Evolutionary conservation across 2,888 invertebrate genomes (phyloP).

Genomic region (Cistogaster globosa): DNA sequence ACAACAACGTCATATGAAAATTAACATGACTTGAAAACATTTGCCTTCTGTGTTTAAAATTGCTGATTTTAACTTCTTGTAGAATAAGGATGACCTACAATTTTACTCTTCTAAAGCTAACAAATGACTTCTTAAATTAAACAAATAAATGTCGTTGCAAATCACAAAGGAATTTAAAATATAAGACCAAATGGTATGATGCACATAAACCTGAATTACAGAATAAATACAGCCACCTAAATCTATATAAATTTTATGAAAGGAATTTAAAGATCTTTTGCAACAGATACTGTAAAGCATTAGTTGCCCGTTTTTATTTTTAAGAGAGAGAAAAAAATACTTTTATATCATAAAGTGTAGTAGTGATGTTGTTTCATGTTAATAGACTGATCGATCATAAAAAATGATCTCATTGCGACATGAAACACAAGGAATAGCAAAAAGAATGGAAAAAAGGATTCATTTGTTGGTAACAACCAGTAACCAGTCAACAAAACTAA

Average conservation of each 20-base stretch:
- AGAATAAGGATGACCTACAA: background rate
- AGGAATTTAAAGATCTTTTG: slow-evolving; percentile 36
- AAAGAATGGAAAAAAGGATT: slow-evolving; percentile 25
- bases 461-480: slow-evolving; percentile 24
- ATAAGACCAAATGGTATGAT: slow-evolving; percentile 71
- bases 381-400: slow-evolving; percentile 82
- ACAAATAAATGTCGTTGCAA: slow-evolving; percentile 81
- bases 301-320: slow-evolving; percentile 13
- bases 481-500: slow-evolving; percentile 14
- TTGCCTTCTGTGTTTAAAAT: background rate
- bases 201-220: slow-evolving; percentile 26
- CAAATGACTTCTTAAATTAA: slow-evolving; percentile 32
- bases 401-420: slow-evolving; percentile 76
- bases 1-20: background rate
- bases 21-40: slow-evolving; percentile 6
- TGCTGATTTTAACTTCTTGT: background rate
- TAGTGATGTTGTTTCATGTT: slow-evolving; percentile 72
- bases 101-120: background rate
- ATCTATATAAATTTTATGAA: slow-evolving; percentile 9
- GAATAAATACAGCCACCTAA: background rate
- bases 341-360: slow-evolving; percentile 8
- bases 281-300: slow-evolving; percentile 52
- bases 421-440: slow-evolving; percentile 42
- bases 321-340: slow-evolving; percentile 7
- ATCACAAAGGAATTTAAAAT: slow-evolving; percentile 80